Conservation (phyloP, 2,888 invertebrate species). For the Dryobotodes eremita region DNA sequence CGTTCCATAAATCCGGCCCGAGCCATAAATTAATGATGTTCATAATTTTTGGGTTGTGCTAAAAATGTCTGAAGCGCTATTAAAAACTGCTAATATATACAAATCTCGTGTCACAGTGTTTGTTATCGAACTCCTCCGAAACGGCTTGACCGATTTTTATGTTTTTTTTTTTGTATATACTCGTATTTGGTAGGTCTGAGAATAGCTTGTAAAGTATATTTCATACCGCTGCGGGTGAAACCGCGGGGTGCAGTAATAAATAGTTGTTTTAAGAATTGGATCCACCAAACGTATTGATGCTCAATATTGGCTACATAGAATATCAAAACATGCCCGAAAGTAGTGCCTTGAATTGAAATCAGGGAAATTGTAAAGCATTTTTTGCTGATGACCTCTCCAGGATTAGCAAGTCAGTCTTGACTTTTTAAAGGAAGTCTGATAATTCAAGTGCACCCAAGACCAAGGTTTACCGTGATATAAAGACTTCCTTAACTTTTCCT, state of each 20-base stretch:
- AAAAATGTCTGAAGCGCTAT: neutral
- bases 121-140: no score
- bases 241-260: no score
- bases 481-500: slow-evolving; percentile 1
- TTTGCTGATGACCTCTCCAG: slow-evolving; percentile 25
- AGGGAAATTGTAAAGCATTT: slow-evolving; percentile 8
- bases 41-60: neutral
- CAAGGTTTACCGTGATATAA: slow-evolving; percentile 13
- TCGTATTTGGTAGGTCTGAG: no score
- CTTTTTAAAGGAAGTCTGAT: slow-evolving; percentile 19
- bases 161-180: no score
- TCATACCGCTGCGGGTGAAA: no score
- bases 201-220: no score
- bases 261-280: neutral
- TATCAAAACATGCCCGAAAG: neutral
- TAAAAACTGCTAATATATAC: no score
- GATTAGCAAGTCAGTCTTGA: slow-evolving; percentile 39
- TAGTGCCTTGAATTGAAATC: slow-evolving; percentile 27
- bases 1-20: no score
- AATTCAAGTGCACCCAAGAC: slow-evolving; percentile 11
- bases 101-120: no score
- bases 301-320: neutral
- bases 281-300: neutral
- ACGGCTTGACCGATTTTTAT: no score
- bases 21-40: no score